Evolutionary conservation across 2,113 vertebrate species (phyloP).

Genomic region (Ceyx margarethae): DNA sequence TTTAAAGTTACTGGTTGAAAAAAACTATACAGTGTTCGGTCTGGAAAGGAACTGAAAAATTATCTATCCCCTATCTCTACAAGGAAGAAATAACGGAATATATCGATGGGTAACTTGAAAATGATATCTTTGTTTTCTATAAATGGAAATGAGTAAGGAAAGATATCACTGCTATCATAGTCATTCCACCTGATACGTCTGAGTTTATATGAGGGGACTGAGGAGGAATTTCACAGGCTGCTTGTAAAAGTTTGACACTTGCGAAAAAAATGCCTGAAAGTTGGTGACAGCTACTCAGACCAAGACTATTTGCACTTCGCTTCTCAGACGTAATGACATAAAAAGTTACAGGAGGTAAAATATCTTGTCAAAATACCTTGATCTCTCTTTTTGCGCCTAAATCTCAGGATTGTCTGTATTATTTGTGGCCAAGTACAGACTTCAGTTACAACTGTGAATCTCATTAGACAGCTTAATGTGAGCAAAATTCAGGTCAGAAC

Average conservation of each 20-base stretch:
- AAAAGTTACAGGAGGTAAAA: slow-evolving; percentile 7
- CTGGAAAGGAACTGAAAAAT: neutral
- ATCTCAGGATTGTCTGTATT: neutral
- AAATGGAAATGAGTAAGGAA: neutral
- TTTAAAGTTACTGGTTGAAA: neutral
- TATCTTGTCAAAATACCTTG: neutral
- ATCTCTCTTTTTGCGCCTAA: neutral
- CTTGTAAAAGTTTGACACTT: neutral
- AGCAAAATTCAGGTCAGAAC: neutral
- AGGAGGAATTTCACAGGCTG: neutral
- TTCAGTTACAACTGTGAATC: neutral
- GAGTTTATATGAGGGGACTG: neutral
- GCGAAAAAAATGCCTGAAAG: neutral
- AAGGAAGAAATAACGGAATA: neutral
- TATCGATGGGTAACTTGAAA: neutral
- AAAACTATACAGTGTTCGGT: neutral
- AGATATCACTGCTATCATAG: neutral
- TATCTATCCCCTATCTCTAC: neutral
- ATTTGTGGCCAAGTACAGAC: neutral
- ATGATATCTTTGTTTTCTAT: neutral
- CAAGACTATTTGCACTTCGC: neutral
- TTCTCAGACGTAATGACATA: neutral
- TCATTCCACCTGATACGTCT: neutral
- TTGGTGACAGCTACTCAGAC: neutral
- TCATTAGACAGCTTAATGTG: neutral